These are phyloP conservation scores for Glomeris marginata DNA, from an alignment of 2,888 invertebrate species.

Conservation along the genomic window DNA sequence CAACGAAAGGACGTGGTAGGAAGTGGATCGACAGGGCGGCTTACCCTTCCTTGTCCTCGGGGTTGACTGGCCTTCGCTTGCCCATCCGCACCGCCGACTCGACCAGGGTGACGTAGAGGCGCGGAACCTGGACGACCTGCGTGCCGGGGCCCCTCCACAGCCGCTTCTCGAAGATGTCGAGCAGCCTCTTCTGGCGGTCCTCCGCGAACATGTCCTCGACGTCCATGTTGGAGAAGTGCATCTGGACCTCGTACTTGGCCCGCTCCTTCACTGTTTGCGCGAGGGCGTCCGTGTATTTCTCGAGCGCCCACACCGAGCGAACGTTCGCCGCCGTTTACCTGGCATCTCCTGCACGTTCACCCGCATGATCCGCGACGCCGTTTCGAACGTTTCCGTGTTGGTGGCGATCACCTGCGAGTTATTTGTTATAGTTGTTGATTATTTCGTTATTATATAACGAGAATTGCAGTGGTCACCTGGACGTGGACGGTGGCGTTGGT, in stretches of 20 bases:
- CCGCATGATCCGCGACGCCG: not conserved
- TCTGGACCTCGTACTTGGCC: constrained; percentile 42
- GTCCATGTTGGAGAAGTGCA: constrained; percentile 79
- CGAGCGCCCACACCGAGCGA: too few species aligned
- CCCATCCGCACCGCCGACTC: constrained; percentile 73
- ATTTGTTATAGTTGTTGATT: not conserved
- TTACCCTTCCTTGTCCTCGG: constrained; percentile 75
- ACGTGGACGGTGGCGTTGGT: constrained; percentile 2
- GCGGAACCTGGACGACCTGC: too few species aligned
- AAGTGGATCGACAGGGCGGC: constrained; percentile 13
- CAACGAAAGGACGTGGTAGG: not conserved
- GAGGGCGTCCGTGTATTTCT: too few species aligned
- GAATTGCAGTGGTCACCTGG: not conserved
- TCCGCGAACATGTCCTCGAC: constrained; percentile 71
- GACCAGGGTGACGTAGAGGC: constrained; percentile 61
- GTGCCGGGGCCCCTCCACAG: constrained; percentile 61
- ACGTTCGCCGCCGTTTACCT: too few species aligned
- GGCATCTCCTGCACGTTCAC: not conserved
- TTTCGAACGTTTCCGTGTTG: constrained; percentile 2
- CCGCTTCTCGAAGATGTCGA: constrained; percentile 56
- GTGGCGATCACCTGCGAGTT: constrained; percentile 5
- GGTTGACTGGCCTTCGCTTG: constrained; percentile 62
- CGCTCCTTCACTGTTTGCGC: too few species aligned
- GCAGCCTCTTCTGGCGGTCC: constrained; percentile 51
- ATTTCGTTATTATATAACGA: not conserved